Base-by-base conservation (phyloP, 2,888 invertebrate genomes). In the Rotaria macrura region DNA sequence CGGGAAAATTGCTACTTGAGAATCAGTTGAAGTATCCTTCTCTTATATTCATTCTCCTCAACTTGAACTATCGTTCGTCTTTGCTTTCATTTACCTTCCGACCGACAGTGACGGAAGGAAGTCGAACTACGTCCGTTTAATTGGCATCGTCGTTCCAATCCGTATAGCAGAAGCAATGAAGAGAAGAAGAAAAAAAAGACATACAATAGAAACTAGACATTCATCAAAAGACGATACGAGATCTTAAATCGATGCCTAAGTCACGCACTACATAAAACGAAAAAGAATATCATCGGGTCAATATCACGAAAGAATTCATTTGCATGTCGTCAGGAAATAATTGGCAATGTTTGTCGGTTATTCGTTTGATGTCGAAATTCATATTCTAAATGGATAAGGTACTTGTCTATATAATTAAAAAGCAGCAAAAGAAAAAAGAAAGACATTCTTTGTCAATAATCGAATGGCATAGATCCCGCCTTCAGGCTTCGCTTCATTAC, bases 21-120 rank as follows among this genome's bases (percentile, higher is more conserved):
- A 65, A 65, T 65, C 65, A 65, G 65, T 34, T 65, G 65, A 65
- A 65, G 65, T 65, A 65, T 65, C 65, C 65, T 65, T 65, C 65
- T 65, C 65, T 65, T 65, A 34, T 65, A 65, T 34, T 65, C 34
- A 34, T 65, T 65, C 34, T 34, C 20, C 34, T 65, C 65, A 65
- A 65, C 65, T 65, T 65, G 34, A 65, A 65, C 65, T 65, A 65
- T 65, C 65, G 65, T 65, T 65, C 65, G 65, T 17, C 65, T 65
- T 65, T 34, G 65, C 65, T 65, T 65, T 65, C 65, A 65, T 65
- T 65, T 34, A 65, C 65, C 65, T 65, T 65, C 65, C 65, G 65
- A 65, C 65, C 65, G 65, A 65, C 34, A 65, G 65, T 34, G 20
- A 65, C 65, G 65, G 65, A 65, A 65, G 65, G 65, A 65, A 65